Evolutionary conservation across 2,113 vertebrate species (phyloP), one percentile per base, ranked within the genome.

Genomic region (Colius striatus): DNA sequence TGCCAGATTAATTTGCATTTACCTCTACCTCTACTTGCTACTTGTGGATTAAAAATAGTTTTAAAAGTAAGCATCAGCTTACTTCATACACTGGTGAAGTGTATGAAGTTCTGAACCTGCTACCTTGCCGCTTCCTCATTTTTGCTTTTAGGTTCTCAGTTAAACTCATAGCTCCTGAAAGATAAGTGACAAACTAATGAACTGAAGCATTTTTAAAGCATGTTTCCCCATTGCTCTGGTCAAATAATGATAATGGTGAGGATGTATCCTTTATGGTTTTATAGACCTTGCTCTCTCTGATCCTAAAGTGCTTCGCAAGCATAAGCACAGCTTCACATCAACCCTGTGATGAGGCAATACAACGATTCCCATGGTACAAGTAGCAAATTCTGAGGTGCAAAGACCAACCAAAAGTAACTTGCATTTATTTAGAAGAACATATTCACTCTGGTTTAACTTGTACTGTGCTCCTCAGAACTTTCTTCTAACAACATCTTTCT

Each of bases 191-290:
- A 32, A 89, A 61, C 61, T 72, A 61, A 71, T 6, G 36, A 88
- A 74, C 58, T 54, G 27, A 77, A 90, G 45, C 48, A 71, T 91
- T 93, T 96, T 94, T 13, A 80, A 92, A 89, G 74, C 5, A 9
- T 74, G 45, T 94, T 97, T 93, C 51, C 70, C 72, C 63, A 71
- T 79, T 87, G 41, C 82, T 87, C 53, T 92, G 76, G 87, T 84
- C 68, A 93, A 93, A 63, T 86, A 90, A 76, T 41, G 38, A 41
- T 63, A 87, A 78, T 66, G 53, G 72, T 81, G 73, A 86, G 3
- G 23, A 79, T 76, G 61, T 45, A 90, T 73, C 57, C 38, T 82
- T 94, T 89, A 91, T 82, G 72, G n/a, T 77, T 96, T 95, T 92
- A 89, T 54, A 81, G 86, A 67, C 63, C 26, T 43, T 90, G 22